phyloP scores from a whole-genome alignment of 2,797 vertebrate species.

The Pseudocheirus occidentalis region DNA sequence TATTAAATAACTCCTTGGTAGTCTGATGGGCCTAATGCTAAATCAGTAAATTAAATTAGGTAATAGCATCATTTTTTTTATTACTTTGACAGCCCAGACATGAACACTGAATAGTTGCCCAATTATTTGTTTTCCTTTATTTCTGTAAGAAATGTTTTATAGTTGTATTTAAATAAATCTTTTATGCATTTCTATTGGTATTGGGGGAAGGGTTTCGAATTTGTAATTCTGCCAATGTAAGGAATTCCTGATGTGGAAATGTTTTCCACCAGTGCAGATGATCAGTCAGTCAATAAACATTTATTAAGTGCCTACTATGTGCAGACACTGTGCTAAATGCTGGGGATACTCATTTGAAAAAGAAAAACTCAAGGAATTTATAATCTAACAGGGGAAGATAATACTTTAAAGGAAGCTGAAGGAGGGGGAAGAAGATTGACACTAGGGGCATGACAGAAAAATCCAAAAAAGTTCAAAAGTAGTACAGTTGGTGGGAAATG shows the following conservation, averaged over 20 bases:
- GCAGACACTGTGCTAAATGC: background rate
- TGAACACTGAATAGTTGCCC: background rate
- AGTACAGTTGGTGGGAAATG: background rate
- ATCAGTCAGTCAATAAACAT: background rate
- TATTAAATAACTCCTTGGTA: background rate
- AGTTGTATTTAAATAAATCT: background rate
- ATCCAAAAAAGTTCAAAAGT: background rate
- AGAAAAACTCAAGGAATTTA: background rate
- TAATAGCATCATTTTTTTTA: background rate
- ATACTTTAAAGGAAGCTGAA: background rate
- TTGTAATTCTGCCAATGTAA: background rate
- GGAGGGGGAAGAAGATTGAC: background rate
- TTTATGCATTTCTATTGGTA: background rate
- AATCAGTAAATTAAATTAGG: background rate
- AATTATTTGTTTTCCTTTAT: background rate
- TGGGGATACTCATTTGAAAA: background rate
- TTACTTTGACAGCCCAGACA: background rate
- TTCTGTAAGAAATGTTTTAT: background rate
- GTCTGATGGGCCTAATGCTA: background rate
- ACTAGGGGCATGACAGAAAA: background rate
- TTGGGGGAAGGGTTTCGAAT: background rate
- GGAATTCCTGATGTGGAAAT: background rate
- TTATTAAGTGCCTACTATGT: background rate
- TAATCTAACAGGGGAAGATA: background rate
- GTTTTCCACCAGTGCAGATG: background rate